Evolutionary conservation across 2,797 vertebrate genomes (phyloP), one percentile per base, ranked within the genome.

Genomic region (Atherinosoma microstoma): DNA sequence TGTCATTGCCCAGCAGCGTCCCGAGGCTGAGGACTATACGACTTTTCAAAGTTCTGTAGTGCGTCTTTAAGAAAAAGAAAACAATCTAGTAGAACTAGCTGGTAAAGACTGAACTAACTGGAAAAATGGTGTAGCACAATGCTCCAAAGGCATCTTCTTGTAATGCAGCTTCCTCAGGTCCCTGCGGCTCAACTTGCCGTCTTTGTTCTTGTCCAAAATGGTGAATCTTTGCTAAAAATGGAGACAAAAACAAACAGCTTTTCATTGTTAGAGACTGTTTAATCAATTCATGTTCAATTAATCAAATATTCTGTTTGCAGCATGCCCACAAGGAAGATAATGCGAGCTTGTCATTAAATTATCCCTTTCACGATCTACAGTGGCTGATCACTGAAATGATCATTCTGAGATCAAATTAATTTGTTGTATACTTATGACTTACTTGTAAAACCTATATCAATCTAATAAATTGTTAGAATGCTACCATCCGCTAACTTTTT

Each of bases 111-210:
- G 59, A 40, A 78, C 90, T 90, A 66, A 91, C 91, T 84, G 76
- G 65, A 90, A 90, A 84, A 94, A 91, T 1, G 67, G 29, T 29
- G 87, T 27, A 47, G 92, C 86, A 24, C 84, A 86, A 57, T 91
- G 70, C 77, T 93, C 90, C 70, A 92, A 68, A 32, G 87, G 87
- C 91, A 94, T 91, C 79, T 78, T 84, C 74, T 91, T 94, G 61
- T 93, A 91, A 62, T 36, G 67, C 67, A 94, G 73, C 70, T 93
- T 95, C 85, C 47, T 89, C 77, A 94, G 84, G 76, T 94, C 93
- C 76, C 88, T 87, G 60, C 79, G 88, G 67, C 83, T 91, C 78
- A 86, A 38, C 68, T 89, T 91, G 62, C 92, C 89, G 38, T 92
- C 94, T 78, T 71, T 83, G 74, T 94, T 95, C 42, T 73, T 83